Base-by-base conservation (phyloP, 2,888 invertebrate species). In the Marasmarcha lunaedactyla region DNA sequence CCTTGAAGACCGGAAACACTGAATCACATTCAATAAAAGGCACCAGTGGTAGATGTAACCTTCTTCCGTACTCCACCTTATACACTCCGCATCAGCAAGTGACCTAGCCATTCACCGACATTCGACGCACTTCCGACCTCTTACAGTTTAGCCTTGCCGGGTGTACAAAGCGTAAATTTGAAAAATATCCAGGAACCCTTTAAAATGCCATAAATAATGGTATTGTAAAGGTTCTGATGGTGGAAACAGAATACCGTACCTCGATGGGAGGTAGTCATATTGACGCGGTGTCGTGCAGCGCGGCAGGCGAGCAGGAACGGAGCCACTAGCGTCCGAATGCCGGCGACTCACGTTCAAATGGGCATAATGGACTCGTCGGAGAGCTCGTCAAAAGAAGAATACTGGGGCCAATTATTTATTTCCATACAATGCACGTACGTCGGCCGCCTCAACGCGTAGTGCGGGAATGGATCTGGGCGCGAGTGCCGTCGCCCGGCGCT, bases 331-430 rank as follows among this genome's bases (percentile, higher is more conserved):
- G 74, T 71, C 73, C 71, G 74, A 78, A 78, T 79, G 77, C 70
- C 71, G 61, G 34, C 63, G 62, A 67, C 61, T 71, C 66, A 63
- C 76, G 62, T 63, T 76, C 72, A 71, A 68, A 63, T 59, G 68
- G 59, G 64, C 76, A 79, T 79, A 78, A 79, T 81, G 71, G 71
- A 68, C 69, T 69, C 68, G 67, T 55, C 77, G 64, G 71, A 69
- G 72, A 71, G 68, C 73, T 73, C 71, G 71, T 79, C 77, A 76
- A 81, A 77, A 79, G 81, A 73, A 78, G 78, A 79, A 79, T 78
- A 78, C 71, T 63, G 62, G 56, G 63, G 59, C 68, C 81, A 79
- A 79, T 81, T 81, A 79, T 71, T 68, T 76, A 79, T 73, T 78
- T 69, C 69, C 71, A 76, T 78, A 79, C 77, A 79, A 78, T 79